phyloP scores from a whole-genome alignment of 2,113 vertebrate genomes.

The Fregetta grallaria region DNA sequence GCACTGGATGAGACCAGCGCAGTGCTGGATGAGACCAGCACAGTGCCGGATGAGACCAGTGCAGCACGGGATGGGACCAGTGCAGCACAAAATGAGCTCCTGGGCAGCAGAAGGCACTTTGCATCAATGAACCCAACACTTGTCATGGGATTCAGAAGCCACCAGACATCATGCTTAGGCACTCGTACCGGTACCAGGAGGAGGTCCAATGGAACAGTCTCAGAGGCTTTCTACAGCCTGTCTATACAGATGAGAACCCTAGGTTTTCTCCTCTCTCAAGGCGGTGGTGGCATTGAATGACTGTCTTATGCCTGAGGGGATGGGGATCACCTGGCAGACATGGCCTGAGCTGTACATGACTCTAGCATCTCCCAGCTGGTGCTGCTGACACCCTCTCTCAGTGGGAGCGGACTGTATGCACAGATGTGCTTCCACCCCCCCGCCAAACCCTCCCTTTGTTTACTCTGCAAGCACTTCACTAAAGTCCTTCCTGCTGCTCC shows the following conservation, averaged over 20 bases:
- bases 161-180: neutral
- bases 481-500: conserved; percentile 68
- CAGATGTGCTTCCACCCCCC: conserved; percentile 31
- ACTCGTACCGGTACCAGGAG: neutral
- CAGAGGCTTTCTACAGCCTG: neutral
- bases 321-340: neutral
- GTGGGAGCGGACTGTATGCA: neutral
- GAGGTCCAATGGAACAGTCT: neutral
- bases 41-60: neutral
- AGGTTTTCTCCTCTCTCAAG: neutral
- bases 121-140: neutral
- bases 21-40: neutral
- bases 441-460: conserved; percentile 54
- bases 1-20: neutral
- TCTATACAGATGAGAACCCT: neutral
- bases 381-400: neutral
- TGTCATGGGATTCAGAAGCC: neutral
- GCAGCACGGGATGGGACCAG: neutral
- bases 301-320: neutral
- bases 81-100: neutral
- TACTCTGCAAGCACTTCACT: conserved; percentile 66
- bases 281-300: neutral
- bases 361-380: conserved; percentile 22
- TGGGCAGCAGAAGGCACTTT: neutral
- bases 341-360: neutral